phyloP scores from a whole-genome alignment of 2,888 invertebrate species.

The Sepiola atlantica region DNA sequence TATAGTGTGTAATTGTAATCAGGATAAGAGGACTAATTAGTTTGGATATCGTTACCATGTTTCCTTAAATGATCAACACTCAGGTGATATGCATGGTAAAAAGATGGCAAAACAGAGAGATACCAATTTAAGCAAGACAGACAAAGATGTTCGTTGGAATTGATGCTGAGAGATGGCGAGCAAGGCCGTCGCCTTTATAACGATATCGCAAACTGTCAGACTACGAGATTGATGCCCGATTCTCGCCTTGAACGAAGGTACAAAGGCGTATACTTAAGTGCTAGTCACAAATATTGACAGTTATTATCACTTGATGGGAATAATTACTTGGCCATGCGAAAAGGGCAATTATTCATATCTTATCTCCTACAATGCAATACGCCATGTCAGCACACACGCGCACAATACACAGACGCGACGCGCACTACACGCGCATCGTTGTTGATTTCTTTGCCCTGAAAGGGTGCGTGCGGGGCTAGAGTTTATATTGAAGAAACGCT shows the following conservation, averaged over 20 bases:
- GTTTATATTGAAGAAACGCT: no score
- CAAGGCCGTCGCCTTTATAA: not conserved
- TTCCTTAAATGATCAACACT: no score
- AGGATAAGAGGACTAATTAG: no score
- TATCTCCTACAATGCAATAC: not conserved
- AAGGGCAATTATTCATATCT: not conserved
- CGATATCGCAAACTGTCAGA: not conserved
- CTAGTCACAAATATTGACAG: not conserved
- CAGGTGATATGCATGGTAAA: no score
- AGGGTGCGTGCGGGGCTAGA: no score
- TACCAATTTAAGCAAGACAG: no score
- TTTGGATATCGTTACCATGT: no score
- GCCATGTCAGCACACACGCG: not conserved
- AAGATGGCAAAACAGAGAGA: no score
- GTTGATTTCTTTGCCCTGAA: no score
- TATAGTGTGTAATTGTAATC: no score
- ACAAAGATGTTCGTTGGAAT: not conserved
- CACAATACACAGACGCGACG: not conserved
- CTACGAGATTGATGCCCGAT: not conserved
- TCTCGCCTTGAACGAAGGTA: not conserved
- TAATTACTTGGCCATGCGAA: not conserved
- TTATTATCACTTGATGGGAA: not conserved
- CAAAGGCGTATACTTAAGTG: not conserved
- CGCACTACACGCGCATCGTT: no score
- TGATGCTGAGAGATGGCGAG: not conserved